These are phyloP conservation scores for Pelecanus crispus DNA, from an alignment of 2,113 vertebrate genomes.

Conservation along the genomic window DNA sequence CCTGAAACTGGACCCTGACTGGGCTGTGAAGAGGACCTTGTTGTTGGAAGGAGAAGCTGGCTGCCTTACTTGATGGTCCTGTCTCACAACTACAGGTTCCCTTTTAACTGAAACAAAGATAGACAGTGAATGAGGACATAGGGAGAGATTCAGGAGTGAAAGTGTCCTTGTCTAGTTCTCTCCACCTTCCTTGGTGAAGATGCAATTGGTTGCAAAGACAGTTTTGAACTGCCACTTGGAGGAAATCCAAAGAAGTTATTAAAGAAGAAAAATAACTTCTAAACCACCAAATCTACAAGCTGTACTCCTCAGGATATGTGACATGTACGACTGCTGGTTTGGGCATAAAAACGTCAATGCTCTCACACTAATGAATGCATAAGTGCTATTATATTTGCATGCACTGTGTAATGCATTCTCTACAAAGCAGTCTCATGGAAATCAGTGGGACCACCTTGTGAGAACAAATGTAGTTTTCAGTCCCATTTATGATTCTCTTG, in stretches of 20 bases:
- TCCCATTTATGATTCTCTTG: not conserved
- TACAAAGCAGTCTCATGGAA: not conserved
- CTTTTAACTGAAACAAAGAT: not conserved
- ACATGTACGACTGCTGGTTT: not conserved
- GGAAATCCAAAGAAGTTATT: not conserved
- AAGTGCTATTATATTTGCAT: not conserved
- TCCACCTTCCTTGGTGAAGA: not conserved
- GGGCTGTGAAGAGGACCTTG: not conserved
- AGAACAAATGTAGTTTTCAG: not conserved
- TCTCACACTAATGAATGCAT: not conserved
- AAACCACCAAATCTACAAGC: not conserved
- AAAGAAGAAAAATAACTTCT: not conserved
- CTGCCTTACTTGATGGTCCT: not conserved
- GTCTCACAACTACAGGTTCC: not conserved
- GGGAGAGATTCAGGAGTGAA: not conserved
- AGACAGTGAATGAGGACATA: not conserved
- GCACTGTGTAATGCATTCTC: not conserved
- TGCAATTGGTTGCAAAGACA: not conserved
- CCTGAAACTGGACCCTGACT: too few species aligned
- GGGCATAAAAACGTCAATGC: not conserved
- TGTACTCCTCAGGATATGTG: not conserved
- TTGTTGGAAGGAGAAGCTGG: not conserved
- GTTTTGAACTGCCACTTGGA: not conserved
- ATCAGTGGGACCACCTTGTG: not conserved
- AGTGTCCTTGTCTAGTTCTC: not conserved